Base-by-base conservation (phyloP, 2,113 vertebrate species). In the Cinclus mexicanus region DNA sequence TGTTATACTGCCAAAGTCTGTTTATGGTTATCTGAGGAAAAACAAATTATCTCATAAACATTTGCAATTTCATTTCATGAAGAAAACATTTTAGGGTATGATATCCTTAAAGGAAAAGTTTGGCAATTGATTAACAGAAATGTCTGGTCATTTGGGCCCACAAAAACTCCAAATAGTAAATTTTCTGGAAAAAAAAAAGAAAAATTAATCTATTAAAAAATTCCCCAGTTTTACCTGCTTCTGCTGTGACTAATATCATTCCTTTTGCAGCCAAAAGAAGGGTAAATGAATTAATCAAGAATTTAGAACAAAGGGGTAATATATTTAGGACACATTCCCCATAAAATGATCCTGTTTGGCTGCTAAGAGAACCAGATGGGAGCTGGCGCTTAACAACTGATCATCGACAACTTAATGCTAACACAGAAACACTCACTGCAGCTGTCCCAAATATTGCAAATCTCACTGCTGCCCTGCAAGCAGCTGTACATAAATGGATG, bases 41-140 rank as follows among this genome's bases (percentile, higher is more conserved):
- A 89, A 72, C 1, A 0, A 72, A 42, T 13, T 21, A 44, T 12
- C 35, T 56, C 42, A 71, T 14, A 13, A 47, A 57, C 7, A 57
- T 65, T 59, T 52, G 33, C 26, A 57, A 65, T 8, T 42, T 19
- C 18, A 74, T 12, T 37, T 44, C 33, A 37, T 4, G 11, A 81
- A 65, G 33, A 20, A 57, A 88, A 72, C 1, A 37, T 65, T 57
- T 72, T 64, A 72, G 44, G 50, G 37, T 52, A 33, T 20, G 14
- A 57, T 13, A 26, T 37, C 37, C 52, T 65, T 57, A 50, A 44
- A 39, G 23, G 22, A 74, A 57, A 65, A 57, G 9, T 44, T 50
- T 65, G 33, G 10, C 33, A 49, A 50, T 44, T 65, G 12, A 11
- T 18, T 23, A 28, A 2, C 0, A 0, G 19, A 37, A 37, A 50